Evolutionary conservation across 1,140 invertebrate genomes (phyloP).

Genomic region (Carposina sasakii): DNA sequence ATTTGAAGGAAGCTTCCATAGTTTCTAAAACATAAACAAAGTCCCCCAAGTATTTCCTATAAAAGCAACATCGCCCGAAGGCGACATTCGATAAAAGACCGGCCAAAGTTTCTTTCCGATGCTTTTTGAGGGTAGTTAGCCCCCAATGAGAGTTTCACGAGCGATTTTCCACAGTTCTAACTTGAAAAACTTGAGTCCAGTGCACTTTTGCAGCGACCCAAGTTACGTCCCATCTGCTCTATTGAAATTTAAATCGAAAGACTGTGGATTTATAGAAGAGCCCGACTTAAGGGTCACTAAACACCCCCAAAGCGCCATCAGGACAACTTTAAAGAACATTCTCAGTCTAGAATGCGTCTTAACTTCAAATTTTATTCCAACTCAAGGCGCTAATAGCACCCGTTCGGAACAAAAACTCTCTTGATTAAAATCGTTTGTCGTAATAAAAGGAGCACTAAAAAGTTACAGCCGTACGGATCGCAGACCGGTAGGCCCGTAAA

Average conservation of each 20-base stretch:
- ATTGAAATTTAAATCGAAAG: conserved; percentile 36
- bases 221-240: conserved; percentile 12
- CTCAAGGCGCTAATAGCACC: conserved; percentile 54
- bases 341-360: conserved; percentile 55
- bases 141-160: conserved; percentile 53
- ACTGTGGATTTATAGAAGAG: conserved; percentile 41
- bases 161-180: conserved; percentile 12
- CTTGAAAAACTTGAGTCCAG: conserved; percentile 1
- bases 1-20: too few species aligned
- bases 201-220: conserved; percentile 8
- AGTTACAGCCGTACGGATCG: conserved; percentile 65
- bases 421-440: conserved; percentile 73
- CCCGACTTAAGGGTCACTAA: conserved; percentile 36
- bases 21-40: too few species aligned
- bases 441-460: conserved; percentile 70
- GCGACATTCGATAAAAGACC: too few species aligned
- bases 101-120: conserved; percentile 48
- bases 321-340: conserved; percentile 61
- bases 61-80: too few species aligned
- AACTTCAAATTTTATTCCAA: conserved; percentile 59
- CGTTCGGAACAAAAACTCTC: conserved; percentile 64
- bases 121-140: conserved; percentile 48
- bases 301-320: conserved; percentile 43
- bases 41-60: too few species aligned
- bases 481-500: conserved; percentile 58